Evolutionary conservation across 2,797 vertebrate genomes (phyloP), one percentile per base, ranked within the genome.

Genomic region (Steatocranus sp.): DNA sequence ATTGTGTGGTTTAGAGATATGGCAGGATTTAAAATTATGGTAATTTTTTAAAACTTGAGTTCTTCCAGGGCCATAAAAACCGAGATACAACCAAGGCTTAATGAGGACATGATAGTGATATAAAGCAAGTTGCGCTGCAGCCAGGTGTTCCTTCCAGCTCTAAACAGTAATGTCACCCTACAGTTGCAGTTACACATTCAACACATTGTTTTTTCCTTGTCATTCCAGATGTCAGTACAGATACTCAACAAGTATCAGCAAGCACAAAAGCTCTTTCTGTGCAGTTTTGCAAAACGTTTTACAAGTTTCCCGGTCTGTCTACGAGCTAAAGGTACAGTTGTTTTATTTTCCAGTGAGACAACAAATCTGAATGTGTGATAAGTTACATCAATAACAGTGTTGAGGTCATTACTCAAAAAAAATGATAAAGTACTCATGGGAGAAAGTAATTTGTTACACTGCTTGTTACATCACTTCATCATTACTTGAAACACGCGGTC

Each of bases 401-500:
- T 36, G 18, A 20, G 32, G 56, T 36, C 4, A 5, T 36, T 61
- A 61, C 11, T 36, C 18, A 36, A 61, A 12, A 58, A 30, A 32
- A 6, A 56, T 27, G 0, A 56, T 17, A 4, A 9, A 2, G 30
- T 61, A 34, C 17, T 61, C 17, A 30, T 61, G 17, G 3, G 56
- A 61, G 17, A 61, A 61, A 36, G 18, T 61, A 36, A 61, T 61
- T 61, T 61, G 32, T 36, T 36, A 36, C 32, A 36, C 32, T 61
- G 6, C 11, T 61, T 61, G 32, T 36, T 61, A 2, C 32, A 61
- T 61, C 32, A 61, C 30, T 34, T 61, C 18, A 11, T 34, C 56
- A 5, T 61, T 12, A n/a, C 32, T 36, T 61, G 32, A 36, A 61
- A 61, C 30, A 6, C 25, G 0, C 53, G 0, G 0, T 30, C 54